A percentile compares a stretch with the other conserved stretches of the same genome.
Conservation (phyloP, 2,113 vertebrate genomes). For the Ctenomys sociabilis region DNA sequence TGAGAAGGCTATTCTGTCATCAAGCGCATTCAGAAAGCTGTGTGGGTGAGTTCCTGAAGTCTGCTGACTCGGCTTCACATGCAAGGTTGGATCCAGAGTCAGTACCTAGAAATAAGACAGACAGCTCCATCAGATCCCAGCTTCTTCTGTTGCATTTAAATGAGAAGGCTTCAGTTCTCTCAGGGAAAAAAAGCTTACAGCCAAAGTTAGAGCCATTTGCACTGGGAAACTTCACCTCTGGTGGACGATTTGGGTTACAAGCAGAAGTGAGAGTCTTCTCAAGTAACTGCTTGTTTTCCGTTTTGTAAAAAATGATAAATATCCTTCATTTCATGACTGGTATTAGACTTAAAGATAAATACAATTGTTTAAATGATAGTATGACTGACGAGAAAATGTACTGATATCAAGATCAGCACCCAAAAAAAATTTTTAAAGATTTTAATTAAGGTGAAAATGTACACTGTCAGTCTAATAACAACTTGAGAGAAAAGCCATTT, state of each 20-base stretch:
- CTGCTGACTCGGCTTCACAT: constrained; percentile 87
- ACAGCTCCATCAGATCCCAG: not conserved
- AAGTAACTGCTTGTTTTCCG: constrained; percentile 83
- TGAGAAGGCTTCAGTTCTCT: not conserved
- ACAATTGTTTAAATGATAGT: constrained; percentile 68
- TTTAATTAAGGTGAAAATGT: constrained; percentile 5
- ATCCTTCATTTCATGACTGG: constrained; percentile 87
- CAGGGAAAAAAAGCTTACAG: not conserved
- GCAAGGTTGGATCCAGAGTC: constrained; percentile 88
- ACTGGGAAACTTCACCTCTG: constrained; percentile 87
- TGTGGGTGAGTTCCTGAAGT: constrained; percentile 84
- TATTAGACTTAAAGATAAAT: constrained; percentile 83
- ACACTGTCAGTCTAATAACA: not conserved
- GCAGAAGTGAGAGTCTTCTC: constrained; percentile 85
- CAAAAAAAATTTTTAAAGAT: constrained; percentile 24
- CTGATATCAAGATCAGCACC: constrained; percentile 48
- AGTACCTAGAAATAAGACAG: constrained; percentile 87
- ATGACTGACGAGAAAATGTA: constrained; percentile 48
- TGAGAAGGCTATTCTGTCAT: constrained; percentile 84
- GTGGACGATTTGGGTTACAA: constrained; percentile 86
- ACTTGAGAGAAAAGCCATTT: not conserved
- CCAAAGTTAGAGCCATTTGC: not conserved
- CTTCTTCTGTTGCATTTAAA: not conserved
- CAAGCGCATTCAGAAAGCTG: constrained; percentile 83
- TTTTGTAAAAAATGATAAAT: constrained; percentile 89